phyloP scores from a whole-genome alignment of 2,797 vertebrate species.

The Parauchenoglanis punctatus region DNA sequence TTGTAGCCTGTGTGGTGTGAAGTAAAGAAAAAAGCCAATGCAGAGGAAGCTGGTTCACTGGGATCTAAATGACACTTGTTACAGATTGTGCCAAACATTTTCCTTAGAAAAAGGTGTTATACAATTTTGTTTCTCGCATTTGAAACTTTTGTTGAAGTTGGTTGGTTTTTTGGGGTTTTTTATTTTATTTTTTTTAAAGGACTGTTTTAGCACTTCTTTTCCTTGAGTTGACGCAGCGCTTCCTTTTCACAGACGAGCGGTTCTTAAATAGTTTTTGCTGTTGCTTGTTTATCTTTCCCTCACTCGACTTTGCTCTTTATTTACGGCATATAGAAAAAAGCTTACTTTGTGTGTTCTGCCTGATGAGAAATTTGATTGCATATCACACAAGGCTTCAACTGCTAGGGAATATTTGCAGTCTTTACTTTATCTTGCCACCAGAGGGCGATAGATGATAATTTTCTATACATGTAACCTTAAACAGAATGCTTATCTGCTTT shows the following conservation, averaged over 20 bases:
- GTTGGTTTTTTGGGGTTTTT: background rate
- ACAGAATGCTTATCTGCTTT: background rate
- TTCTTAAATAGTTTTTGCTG: background rate
- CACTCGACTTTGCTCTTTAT: background rate
- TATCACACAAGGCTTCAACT: constrained; percentile 7
- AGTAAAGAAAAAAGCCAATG: background rate
- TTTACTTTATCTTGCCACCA: constrained; percentile 17
- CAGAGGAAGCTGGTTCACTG: background rate
- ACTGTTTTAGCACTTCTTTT: background rate
- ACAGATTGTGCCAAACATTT: background rate
- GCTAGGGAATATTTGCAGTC: background rate
- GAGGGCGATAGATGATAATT: background rate
- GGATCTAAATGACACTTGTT: background rate
- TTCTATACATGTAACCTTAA: background rate
- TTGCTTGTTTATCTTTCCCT: background rate
- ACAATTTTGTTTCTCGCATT: background rate
- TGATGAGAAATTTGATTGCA: constrained; percentile 33
- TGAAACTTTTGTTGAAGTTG: background rate
- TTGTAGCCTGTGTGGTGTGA: background rate
- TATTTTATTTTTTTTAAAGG: too few relatives aligned
- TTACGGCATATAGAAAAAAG: background rate
- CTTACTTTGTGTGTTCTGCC: constrained; percentile 12
- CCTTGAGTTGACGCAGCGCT: background rate
- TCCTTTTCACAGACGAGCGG: background rate
- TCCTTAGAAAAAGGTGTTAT: background rate